phyloP scores from a whole-genome alignment of 2,113 vertebrate species.

The Otocyon megalotis region DNA sequence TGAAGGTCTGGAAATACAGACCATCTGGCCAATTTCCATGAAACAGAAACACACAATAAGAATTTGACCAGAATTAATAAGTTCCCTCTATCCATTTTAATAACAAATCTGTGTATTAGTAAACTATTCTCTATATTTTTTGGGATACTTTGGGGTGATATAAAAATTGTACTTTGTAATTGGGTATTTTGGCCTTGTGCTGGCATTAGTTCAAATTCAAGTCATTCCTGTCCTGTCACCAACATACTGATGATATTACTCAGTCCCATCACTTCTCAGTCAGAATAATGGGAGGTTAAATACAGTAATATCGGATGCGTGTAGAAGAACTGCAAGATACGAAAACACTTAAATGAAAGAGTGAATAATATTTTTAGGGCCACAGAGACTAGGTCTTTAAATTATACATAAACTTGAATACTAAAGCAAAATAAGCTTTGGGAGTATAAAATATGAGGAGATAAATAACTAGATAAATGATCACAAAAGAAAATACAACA shows the following conservation, averaged over 20 bases:
- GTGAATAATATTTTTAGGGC: background rate
- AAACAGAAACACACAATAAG: background rate
- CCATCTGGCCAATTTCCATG: background rate
- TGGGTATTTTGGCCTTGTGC: background rate
- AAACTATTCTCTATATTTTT: background rate
- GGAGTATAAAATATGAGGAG: background rate
- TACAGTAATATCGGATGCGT: background rate
- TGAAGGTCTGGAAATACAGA: background rate
- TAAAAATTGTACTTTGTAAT: background rate
- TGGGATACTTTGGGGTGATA: background rate
- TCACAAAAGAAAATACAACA: conserved; percentile 9
- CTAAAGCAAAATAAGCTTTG: conserved; percentile 15
- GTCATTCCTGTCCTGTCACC: background rate
- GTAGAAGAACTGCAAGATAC: background rate
- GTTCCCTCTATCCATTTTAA: background rate
- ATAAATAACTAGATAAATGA: background rate
- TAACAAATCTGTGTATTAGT: background rate
- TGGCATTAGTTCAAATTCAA: background rate
- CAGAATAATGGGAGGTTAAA: background rate
- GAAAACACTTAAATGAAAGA: conserved; percentile 30
- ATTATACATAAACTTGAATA: background rate
- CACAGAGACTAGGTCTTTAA: conserved; percentile 23
- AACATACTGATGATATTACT: background rate
- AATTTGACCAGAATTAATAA: background rate
- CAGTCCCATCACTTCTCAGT: background rate